Evolutionary conservation across 2,888 invertebrate species (phyloP), one percentile per base, ranked within the genome.

Genomic region (Trissolcus japonicus): DNA sequence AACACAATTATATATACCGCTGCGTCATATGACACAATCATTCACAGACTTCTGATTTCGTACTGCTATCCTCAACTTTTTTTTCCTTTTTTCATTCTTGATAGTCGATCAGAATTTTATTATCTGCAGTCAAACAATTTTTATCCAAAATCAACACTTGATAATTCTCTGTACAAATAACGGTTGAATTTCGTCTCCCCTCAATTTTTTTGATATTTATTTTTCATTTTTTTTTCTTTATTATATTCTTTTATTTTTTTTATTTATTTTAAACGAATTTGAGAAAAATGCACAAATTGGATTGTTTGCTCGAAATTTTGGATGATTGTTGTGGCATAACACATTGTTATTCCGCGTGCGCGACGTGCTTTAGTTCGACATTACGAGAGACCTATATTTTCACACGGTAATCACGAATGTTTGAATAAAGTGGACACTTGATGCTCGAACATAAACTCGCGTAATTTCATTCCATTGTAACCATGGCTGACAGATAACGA

Each of bases 371-470:
- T 57, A 46, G 17, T 60, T 67, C 53, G 41, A 25, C 35, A 29
- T 57, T 54, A 62, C 61, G 48, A 69, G 48, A 69, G 62, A 69
- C 46, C 50, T 35, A 62, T 35, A 62, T 55, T 69, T 50, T 54
- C 62, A 50, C 62, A 69, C 50, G 50, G 50, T 69, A 25, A 69
- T 69, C 61, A 69, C 51, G 56, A 25, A 56, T 54, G 56, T 35
- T 55, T 60, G 55, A 62, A 19, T 41, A 55, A 56, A 69, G 62
- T 69, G 69, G 69, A 69, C 69, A 56, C 69, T 62, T 62, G 50
- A 51, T 41, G 40, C 56, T 35, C 4, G 13, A 55, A 43, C 55
- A 29, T 40, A 16, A 48, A 40, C 43, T 43, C 43, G 40, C 21
- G 56, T 40, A 35, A 50, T 54, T 56, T 61, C n/a, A 35, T 61